Percentiles rank a stretch among this genome's conserved stretches.
Conservation (phyloP, 2,888 invertebrate species). For the Anarsia innoxiella region DNA sequence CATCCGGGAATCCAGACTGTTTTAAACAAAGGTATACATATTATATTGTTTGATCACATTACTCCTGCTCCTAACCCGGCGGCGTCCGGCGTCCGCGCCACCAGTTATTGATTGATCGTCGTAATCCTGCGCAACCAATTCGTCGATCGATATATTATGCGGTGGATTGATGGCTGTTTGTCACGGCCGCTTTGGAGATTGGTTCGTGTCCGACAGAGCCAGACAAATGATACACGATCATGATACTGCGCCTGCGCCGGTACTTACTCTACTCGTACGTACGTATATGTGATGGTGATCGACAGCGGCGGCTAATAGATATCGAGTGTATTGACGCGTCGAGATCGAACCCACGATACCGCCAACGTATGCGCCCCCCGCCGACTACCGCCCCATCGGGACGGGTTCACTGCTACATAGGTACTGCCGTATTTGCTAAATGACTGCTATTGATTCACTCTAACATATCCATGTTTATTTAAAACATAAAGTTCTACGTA, state of each 20-base stretch:
- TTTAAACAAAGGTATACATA: neutral
- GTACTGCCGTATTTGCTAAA: too few species aligned
- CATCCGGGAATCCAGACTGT: neutral
- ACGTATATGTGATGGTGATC: too few species aligned
- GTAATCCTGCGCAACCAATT: constrained; percentile 8
- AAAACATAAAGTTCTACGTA: neutral
- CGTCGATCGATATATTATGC: constrained; percentile 4
- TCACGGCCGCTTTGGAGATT: neutral
- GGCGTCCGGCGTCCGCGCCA: neutral
- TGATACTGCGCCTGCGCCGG: neutral
- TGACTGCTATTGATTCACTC: neutral
- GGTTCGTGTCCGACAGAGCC: neutral
- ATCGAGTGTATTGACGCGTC: too few species aligned
- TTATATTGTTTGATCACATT: neutral
- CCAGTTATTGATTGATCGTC: constrained; percentile 5
- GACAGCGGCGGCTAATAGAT: too few species aligned
- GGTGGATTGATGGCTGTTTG: constrained; percentile 4
- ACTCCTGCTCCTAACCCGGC: neutral
- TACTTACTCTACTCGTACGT: neutral
- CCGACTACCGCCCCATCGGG: neutral
- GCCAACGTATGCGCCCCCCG: neutral
- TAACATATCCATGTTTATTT: neutral
- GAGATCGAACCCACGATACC: neutral
- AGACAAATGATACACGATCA: neutral
- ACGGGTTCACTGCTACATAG: neutral